Conservation (phyloP, 2,888 invertebrate genomes). For the Prenolepis imparis region DNA sequence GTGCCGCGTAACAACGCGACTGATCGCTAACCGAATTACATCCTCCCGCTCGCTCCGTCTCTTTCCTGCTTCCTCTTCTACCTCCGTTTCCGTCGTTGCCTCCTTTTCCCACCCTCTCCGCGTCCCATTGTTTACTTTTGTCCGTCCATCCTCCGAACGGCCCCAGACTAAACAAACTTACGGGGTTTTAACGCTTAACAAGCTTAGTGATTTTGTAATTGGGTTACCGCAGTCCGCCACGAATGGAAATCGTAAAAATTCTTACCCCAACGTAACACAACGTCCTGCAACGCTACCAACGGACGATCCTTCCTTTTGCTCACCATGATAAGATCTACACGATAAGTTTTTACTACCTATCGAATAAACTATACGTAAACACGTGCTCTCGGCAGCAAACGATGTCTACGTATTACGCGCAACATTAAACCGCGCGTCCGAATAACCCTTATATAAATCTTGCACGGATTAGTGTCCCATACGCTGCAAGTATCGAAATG, state of each 20-base stretch:
- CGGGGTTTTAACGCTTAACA: slow-evolving; percentile 79
- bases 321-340: background rate
- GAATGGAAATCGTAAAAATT: slow-evolving; percentile 66
- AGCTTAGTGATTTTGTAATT: slow-evolving; percentile 81
- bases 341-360: slow-evolving; percentile 39
- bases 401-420: slow-evolving; percentile 40
- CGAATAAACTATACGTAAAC: slow-evolving; percentile 58
- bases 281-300: background rate
- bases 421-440: slow-evolving; percentile 41
- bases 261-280: background rate
- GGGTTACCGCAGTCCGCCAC: slow-evolving; percentile 71
- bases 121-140: slow-evolving; percentile 62
- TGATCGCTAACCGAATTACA: slow-evolving; percentile 81
- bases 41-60: slow-evolving; percentile 50
- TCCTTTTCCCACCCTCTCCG: slow-evolving; percentile 7
- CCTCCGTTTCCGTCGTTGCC: slow-evolving; percentile 25
- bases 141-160: slow-evolving; percentile 57
- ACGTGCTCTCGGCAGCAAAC: slow-evolving; percentile 36
- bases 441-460: slow-evolving; percentile 35
- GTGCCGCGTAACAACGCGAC: slow-evolving; percentile 72
- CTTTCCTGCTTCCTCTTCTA: slow-evolving; percentile 33
- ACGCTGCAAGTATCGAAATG: background rate
- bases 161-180: slow-evolving; percentile 76
- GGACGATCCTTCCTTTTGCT: background rate
- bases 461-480: slow-evolving; percentile 6